Percentiles rank a stretch among this genome's conserved stretches.
Conservation (phyloP, 2,888 invertebrate genomes). For the Caenorhabditis sp. region DNA sequence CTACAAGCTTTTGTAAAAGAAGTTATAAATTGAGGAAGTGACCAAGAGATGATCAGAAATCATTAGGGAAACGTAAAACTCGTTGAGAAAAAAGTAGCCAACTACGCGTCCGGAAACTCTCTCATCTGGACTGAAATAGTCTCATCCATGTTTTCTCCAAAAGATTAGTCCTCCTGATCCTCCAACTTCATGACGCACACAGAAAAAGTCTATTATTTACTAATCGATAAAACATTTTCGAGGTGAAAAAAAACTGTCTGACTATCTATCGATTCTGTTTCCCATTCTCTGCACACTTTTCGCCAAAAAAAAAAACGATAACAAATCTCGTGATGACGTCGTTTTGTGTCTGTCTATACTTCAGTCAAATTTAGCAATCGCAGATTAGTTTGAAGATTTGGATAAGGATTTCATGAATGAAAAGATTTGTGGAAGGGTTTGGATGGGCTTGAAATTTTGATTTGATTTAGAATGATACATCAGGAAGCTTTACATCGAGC, state of each 20-base stretch:
- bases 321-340: conserved; percentile 45
- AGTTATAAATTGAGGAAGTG: no score
- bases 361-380: neutral
- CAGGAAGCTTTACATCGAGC: neutral
- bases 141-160: neutral
- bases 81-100: no score
- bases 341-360: conserved; percentile 20
- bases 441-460: neutral
- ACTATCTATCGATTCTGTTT: conserved; percentile 7
- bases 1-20: no score
- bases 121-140: neutral
- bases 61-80: no score
- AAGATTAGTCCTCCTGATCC: conserved; percentile 18
- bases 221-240: conserved; percentile 8
- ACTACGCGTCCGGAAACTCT: neutral
- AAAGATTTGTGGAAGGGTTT: neutral
- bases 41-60: no score
- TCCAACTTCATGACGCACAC: conserved; percentile 14
- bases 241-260: conserved; percentile 13
- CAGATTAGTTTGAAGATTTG: conserved; percentile 8
- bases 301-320: conserved; percentile 40
- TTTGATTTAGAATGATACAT: conserved; percentile 9
- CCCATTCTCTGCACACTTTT: conserved; percentile 7
- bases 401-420: neutral
- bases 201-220: neutral